Evolutionary conservation across 1,140 invertebrate genomes (phyloP), one percentile per base, ranked within the genome.

Genomic region (Diprion similis): DNA sequence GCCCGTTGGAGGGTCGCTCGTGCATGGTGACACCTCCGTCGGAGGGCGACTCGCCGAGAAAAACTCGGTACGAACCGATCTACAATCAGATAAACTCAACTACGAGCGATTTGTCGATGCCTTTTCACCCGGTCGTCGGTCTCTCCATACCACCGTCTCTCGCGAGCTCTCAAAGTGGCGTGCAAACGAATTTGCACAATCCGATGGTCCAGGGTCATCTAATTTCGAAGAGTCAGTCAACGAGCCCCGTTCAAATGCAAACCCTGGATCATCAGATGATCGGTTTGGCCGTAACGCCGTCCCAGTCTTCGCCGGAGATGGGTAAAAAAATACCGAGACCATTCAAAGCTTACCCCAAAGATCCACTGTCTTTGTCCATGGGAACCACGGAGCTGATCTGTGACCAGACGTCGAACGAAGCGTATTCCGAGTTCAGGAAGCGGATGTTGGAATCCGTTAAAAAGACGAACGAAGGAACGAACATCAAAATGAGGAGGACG

Each of bases 331-430:
- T 81, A 15, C 83, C 89, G 0, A 89, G 92, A 46, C 93, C 90
- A 2, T 94, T 94, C 79, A 93, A 94, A 83, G 92, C 92, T 0
- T 94, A 94, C 77, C 92, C 93, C 0, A 91, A 92, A 72, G 91
- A 94, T 80, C 91, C 92, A 0, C 76, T 94, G 0, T 85, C 88
- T 0, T 87, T 94, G 8, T 89, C 90, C 0, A 83, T 90, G 0
- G 87, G 88, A 4, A 80, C 88, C 10, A 81, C 84, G 10, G 88
- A 90, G 77, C 75, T 87, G 1, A 75, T 90, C 9, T 82, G 89
- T 8, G 88, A 90, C 73, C 86, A 86, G 73, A 87, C 89, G 10
- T 89, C 89, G 0, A 90, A 91, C 66, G 90, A 92, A 64, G 90
- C 91, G 1, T 95, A 92, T 78, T 86, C 89, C 4, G 90, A 91